phyloP scores from a whole-genome alignment of 2,113 vertebrate species.

The Colaptes auratus region DNA sequence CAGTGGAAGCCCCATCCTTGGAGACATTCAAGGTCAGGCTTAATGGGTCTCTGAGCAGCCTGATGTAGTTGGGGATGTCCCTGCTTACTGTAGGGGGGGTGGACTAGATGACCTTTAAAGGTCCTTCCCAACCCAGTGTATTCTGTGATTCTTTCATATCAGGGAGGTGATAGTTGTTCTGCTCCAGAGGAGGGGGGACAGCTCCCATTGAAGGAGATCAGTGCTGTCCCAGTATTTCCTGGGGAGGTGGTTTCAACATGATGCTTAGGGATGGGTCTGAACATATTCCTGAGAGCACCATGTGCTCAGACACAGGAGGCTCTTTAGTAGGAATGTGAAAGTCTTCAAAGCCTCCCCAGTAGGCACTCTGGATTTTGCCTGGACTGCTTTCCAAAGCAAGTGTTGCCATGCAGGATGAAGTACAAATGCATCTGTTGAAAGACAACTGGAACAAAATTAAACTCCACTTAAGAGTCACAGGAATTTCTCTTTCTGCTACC shows the following conservation, averaged over 20 bases:
- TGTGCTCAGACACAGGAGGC: not conserved
- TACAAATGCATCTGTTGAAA: not conserved
- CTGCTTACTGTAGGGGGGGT: too few species aligned
- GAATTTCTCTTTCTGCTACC: not conserved
- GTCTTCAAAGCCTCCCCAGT: not conserved
- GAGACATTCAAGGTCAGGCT: too few species aligned
- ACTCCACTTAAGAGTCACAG: not conserved
- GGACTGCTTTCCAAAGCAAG: not conserved
- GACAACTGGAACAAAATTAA: not conserved
- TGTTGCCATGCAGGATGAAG: not conserved
- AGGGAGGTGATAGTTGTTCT: not conserved
- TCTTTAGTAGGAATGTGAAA: not conserved
- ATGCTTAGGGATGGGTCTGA: not conserved
- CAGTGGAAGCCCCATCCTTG: too few species aligned
- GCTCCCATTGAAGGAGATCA: rapidly evolving
- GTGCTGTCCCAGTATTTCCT: not conserved
- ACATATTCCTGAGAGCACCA: not conserved
- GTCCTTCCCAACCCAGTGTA: too few species aligned
- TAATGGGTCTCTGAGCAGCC: too few species aligned
- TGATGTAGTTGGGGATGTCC: too few species aligned
- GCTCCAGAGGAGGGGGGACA: not conserved
- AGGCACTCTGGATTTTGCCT: not conserved
- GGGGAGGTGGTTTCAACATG: not conserved
- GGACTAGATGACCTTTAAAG: too few species aligned
- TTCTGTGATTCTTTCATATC: not conserved